A percentile compares a stretch with the other conserved stretches of the same genome.
These are phyloP conservation scores for Plusia festucae DNA, from an alignment of 2,888 invertebrate species.

Conservation along the genomic window DNA sequence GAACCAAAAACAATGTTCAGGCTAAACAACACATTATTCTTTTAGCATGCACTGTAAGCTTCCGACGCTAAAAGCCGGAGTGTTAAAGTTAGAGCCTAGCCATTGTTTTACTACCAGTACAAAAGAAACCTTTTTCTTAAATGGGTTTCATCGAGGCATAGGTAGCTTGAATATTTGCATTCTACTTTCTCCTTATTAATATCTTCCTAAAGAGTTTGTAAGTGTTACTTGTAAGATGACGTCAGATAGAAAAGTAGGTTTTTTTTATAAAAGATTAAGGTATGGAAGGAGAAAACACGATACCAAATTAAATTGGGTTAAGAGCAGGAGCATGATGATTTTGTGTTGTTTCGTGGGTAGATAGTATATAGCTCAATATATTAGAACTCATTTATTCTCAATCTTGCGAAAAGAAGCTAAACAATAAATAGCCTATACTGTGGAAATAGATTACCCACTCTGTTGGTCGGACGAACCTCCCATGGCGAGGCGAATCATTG, in stretches of 20 bases:
- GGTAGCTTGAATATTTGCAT: background rate
- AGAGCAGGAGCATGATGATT: too few species aligned
- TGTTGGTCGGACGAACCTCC: background rate
- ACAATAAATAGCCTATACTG: slow-evolving; percentile 4
- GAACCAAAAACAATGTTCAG: background rate
- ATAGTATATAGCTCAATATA: too few species aligned
- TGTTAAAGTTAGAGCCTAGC: slow-evolving; percentile 1
- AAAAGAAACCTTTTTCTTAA: slow-evolving; percentile 3
- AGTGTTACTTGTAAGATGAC: too few species aligned
- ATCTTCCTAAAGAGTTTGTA: background rate
- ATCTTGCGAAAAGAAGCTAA: background rate
- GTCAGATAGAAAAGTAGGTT: too few species aligned
- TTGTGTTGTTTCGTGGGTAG: too few species aligned
- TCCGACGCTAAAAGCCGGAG: background rate
- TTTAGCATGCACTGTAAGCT: background rate
- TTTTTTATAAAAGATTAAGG: too few species aligned
- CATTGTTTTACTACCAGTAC: background rate
- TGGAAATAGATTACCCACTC: slow-evolving; percentile 1
- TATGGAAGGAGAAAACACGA: too few species aligned
- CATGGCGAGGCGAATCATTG: background rate
- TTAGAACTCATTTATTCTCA: background rate
- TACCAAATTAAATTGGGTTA: too few species aligned
- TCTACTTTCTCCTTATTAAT: background rate
- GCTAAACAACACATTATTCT: background rate
- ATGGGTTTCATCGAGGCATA: background rate